Conservation (phyloP, 2,113 vertebrate genomes). For the Panurus biarmicus region DNA sequence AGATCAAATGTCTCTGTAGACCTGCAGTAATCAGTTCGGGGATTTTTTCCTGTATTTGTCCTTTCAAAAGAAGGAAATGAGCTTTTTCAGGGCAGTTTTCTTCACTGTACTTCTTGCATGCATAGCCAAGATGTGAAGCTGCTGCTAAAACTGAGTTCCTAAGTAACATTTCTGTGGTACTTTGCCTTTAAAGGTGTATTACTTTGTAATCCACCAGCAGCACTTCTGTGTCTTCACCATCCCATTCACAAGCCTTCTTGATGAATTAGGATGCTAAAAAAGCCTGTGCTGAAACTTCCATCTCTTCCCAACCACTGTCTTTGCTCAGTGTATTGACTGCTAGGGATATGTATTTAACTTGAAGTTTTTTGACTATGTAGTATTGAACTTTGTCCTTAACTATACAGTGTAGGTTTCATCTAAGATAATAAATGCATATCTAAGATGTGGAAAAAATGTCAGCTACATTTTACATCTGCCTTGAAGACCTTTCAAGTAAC, state of each 20-base stretch:
- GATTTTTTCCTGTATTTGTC: fast-evolving
- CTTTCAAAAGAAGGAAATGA: background rate
- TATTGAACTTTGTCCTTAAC: background rate
- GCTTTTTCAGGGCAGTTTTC: background rate
- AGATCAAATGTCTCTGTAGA: background rate
- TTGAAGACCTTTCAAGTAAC: background rate
- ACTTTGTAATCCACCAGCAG: background rate
- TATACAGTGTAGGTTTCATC: background rate
- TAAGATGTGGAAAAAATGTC: background rate
- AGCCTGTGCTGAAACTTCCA: background rate
- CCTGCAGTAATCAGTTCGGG: background rate
- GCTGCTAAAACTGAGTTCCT: background rate
- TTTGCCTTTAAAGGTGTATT: background rate
- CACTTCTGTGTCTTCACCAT: background rate
- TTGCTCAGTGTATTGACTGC: background rate
- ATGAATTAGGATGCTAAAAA: background rate
- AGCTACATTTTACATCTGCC: background rate
- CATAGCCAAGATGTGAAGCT: background rate
- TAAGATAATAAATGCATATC: background rate
- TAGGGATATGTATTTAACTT: background rate
- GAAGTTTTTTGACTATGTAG: background rate
- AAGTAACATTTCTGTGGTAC: background rate
- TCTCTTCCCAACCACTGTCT: background rate
- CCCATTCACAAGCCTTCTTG: background rate
- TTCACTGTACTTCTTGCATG: background rate